Evolutionary conservation across 1,140 invertebrate genomes (phyloP), one percentile per base, ranked within the genome.

Genomic region (Danaus plexippus): DNA sequence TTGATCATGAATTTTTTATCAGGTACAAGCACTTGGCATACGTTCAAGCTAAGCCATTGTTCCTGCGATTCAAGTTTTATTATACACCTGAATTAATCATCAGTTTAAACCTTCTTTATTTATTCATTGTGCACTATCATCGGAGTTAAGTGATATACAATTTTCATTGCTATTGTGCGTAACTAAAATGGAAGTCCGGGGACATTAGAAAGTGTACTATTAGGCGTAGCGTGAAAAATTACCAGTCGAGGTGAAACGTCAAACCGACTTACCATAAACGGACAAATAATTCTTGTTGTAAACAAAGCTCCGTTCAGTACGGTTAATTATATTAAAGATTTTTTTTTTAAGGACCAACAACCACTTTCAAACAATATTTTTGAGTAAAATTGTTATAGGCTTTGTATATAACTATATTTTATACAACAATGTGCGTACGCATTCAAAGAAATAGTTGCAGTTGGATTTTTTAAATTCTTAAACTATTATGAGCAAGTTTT

Each of bases 141-240:
- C 1, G 22, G 22, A 47, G 9, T 47, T 47, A 47, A 47, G n/a
- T 48, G n/a, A 40, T 22, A 41, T 11, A 43, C 12, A 15, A 15
- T 32, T 53, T 46, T 2, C 11, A 45, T 45, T 11, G 43, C 52
- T 11, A 54, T 32, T 12, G 49, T 52, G 41, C 43, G 12, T 51
- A 55, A 12, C 22, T 52, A 53, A 53, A 54, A 53, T 53, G 50
- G 52, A 59, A 60, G 60, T 51, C 45, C 56, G 62, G 49, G 63
- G 59, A 68, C 47, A 53, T 57, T 67, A 68, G 71, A 73, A 73
- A 73, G 71, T 68, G 45, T 56, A 47, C 54, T 55, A 67, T 66
- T 70, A 57, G 59, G 62, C 45, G 58, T 62, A 47, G 69, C 69
- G 69, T 68, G 66, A 68, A 69, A 74, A 66, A 74, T 74, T 66